Base-by-base conservation (phyloP, 2,797 vertebrate species). In the Vireo griseus region DNA sequence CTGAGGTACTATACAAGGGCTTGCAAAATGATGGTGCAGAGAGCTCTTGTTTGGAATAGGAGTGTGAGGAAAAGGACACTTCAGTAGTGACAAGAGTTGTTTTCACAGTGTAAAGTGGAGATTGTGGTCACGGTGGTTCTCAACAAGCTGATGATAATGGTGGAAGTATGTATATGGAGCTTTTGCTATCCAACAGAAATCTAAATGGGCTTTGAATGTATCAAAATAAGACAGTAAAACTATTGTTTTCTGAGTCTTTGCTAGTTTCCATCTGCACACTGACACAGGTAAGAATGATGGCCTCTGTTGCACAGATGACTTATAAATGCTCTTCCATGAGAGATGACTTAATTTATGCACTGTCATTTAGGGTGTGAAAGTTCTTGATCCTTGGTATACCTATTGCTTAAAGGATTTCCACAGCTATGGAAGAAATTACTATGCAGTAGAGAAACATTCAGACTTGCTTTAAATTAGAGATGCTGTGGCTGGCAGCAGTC, bases 391-490 rank as follows among this genome's bases (percentile, higher is more conserved):
- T 87, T 50, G 24, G 10, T 59, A 29, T 75, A 66, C 28, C 28
- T 90, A 17, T 51, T 92, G 15, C 66, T 86, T 52, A 79, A 48
- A 62, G 19, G 15, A 67, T 73, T 89, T 95, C 85, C 10, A 73
- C 22, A 91, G 33, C 16, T 58, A 22, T 45, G 31, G n/a, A 85
- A 73, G 29, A 92, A 80, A 87, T 91, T 82, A 66, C 24, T 66
- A 51, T 73, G 51, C 44, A 63, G 44, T n/a, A 79, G 65, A 87
- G 55, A 79, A 82, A 57, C 37, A 76, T 58, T 58, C 51, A 35
- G 37, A 48, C 44, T 81, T 66, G 13, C 48, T 94, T 86, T 95
- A 91, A 92, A 85, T 82, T 87, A 89, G 67, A 76, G 40, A 73
- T 59, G 25, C n/a, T 48, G 8, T 31, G 50, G 48, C 48, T 73